Evolutionary conservation across 2,888 invertebrate genomes (phyloP).

Genomic region (Nudaria mundana): DNA sequence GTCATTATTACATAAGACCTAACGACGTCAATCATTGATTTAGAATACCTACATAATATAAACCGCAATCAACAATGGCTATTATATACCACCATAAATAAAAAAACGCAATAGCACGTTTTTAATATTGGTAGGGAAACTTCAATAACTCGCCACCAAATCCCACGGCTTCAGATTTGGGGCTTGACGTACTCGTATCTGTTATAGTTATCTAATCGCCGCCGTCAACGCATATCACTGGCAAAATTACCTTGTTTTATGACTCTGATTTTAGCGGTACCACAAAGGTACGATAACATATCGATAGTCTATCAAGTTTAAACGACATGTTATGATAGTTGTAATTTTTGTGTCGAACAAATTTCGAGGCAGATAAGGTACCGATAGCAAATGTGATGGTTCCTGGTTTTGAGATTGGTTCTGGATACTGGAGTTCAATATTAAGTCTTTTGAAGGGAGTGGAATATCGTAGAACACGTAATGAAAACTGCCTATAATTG

Average conservation of each 20-base stretch:
- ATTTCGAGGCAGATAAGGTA: constrained; percentile 71
- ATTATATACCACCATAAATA: constrained; percentile 28
- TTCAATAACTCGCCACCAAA: constrained; percentile 63
- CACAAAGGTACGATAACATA: constrained; percentile 64
- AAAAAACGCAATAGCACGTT: constrained; percentile 27
- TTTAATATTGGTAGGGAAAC: constrained; percentile 37
- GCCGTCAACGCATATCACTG: constrained; percentile 63
- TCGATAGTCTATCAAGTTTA: constrained; percentile 60
- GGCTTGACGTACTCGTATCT: constrained; percentile 49
- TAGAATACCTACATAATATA: constrained; percentile 5
- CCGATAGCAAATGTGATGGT: constrained; percentile 38
- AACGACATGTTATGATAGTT: constrained; percentile 73
- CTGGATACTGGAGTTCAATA: neutral
- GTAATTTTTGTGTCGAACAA: constrained; percentile 79
- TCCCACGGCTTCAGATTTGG: constrained; percentile 77
- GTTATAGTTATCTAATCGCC: constrained; percentile 56
- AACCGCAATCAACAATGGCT: constrained; percentile 8
- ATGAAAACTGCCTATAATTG: no score
- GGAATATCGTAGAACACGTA: no score
- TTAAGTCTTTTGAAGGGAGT: no score
- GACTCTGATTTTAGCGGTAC: constrained; percentile 76
- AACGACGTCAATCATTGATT: constrained; percentile 6
- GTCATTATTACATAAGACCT: neutral
- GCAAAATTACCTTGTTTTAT: constrained; percentile 79
- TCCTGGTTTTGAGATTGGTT: constrained; percentile 8